Conservation (phyloP, 2,797 vertebrate genomes). For the Spondyliosoma cantharus region DNA sequence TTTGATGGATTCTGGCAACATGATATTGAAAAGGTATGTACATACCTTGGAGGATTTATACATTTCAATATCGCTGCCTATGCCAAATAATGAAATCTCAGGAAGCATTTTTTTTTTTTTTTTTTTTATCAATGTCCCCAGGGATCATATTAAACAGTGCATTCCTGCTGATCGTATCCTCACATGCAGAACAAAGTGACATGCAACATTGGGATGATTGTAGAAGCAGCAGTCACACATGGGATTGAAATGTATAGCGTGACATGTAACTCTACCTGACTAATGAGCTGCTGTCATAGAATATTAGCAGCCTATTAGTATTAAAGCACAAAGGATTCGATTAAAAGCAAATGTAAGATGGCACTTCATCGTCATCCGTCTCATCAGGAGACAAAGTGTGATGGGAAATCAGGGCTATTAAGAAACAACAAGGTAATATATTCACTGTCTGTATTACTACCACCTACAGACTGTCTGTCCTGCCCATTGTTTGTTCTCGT, state of each 20-base stretch:
- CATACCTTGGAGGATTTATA: slow-evolving; percentile 75
- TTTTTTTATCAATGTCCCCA: slow-evolving; percentile 27
- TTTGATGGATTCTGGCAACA: slow-evolving; percentile 50
- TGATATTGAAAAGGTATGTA: slow-evolving; percentile 67
- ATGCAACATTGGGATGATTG: background rate
- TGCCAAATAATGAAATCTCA: slow-evolving; percentile 59
- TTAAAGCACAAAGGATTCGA: background rate
- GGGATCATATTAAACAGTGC: slow-evolving; percentile 50
- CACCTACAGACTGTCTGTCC: background rate
- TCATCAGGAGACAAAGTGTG: slow-evolving; percentile 2
- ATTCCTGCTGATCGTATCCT: slow-evolving; percentile 47
- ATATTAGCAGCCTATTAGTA: background rate
- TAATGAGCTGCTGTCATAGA: background rate
- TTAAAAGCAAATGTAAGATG: background rate
- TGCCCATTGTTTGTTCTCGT: background rate
- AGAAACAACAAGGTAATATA: background rate
- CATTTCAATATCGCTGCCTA: slow-evolving; percentile 51
- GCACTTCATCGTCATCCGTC: background rate
- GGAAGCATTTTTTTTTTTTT: slow-evolving; percentile 34
- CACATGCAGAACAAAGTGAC: slow-evolving; percentile 3
- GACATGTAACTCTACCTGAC: background rate
- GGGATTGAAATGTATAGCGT: background rate
- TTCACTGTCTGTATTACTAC: background rate
- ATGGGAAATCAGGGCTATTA: background rate
- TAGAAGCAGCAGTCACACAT: background rate